Conservation (phyloP, 2,888 invertebrate species). For the Lochmaea crataegi region DNA sequence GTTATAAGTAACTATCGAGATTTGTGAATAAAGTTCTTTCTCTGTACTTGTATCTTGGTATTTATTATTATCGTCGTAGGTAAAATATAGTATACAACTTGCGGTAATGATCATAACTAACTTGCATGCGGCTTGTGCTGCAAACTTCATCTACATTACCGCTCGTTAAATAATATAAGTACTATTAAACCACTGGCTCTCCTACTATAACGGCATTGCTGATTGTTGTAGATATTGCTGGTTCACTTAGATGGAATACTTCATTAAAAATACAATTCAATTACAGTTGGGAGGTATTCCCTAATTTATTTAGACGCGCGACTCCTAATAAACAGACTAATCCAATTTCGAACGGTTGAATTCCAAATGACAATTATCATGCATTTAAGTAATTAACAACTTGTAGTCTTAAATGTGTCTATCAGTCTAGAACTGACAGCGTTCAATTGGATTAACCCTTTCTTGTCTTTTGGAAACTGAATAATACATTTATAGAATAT, state of each 20-base stretch:
- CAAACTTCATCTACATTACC: no score
- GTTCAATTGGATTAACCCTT: conserved; percentile 15
- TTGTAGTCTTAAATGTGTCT: conserved; percentile 23
- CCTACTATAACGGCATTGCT: not conserved
- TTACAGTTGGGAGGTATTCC: conserved; percentile 41
- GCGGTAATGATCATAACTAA: no score
- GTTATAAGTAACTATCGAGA: no score
- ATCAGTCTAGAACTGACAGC: conserved; percentile 12
- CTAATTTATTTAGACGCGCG: conserved; percentile 45
- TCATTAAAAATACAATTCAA: conserved; percentile 50
- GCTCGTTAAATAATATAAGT: no score
- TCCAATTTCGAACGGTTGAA: conserved; percentile 46
- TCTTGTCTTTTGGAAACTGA: conserved; percentile 2
- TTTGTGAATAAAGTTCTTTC: no score
- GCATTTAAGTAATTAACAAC: conserved; percentile 45
- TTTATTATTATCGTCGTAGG: no score
- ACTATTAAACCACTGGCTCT: not conserved
- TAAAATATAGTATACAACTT: no score
- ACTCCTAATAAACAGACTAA: conserved; percentile 48
- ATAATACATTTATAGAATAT: no score
- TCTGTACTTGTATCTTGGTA: no score
- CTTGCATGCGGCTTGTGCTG: no score
- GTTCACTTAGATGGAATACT: conserved; percentile 15
- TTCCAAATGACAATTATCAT: conserved; percentile 50
- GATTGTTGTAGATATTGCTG: not conserved